Evolutionary conservation across 2,888 invertebrate genomes (phyloP), one percentile per base, ranked within the genome.

Genomic region (Phengaris arion): DNA sequence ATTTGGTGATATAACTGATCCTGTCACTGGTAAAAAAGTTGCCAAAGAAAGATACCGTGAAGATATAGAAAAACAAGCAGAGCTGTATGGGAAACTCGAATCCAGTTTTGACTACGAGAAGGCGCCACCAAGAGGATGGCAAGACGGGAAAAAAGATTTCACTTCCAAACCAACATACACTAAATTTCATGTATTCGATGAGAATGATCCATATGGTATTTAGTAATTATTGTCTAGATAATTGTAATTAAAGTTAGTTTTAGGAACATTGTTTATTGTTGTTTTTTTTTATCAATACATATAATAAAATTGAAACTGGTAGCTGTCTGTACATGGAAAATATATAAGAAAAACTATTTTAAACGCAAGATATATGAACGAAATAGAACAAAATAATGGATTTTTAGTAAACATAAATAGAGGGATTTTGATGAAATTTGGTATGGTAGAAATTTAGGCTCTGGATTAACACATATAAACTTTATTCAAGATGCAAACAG

Each of bases 1-100:
- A 2, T 90, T 96, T 81, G 98, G 98, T 81, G 97, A 98, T 89
- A 92, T 97, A 74, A 96, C 96, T n/a, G 97, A 98, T 89, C 98
- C 98, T 2, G 91, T 98, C 46, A 96, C 97, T 68, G 97, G 96
- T 15, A 97, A 97, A 85, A 96, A 96, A 87, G 96, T 96, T 64
- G 95, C 96, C 0, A 96, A 94, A 74, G 95, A 95, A 78, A 94
- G 94, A 83, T 98, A 96, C 84, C 95, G 98, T 83, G 97, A 97
- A 77, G 95, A 96, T 77, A 94, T 97, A 78, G 96, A 96, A 70
- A 94, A 94, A 82, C 92, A 95, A 75, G 94, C 94, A 79, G 92
- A 96, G 84, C 80, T 96, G 48, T 97, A 95, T 93, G 97, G 97
- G 72, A 95, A 95, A 88, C 91, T 94, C 0, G 87, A 95, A 4